Evolutionary conservation across 2,888 invertebrate genomes (phyloP).

Genomic region (Idaea dimidiata): DNA sequence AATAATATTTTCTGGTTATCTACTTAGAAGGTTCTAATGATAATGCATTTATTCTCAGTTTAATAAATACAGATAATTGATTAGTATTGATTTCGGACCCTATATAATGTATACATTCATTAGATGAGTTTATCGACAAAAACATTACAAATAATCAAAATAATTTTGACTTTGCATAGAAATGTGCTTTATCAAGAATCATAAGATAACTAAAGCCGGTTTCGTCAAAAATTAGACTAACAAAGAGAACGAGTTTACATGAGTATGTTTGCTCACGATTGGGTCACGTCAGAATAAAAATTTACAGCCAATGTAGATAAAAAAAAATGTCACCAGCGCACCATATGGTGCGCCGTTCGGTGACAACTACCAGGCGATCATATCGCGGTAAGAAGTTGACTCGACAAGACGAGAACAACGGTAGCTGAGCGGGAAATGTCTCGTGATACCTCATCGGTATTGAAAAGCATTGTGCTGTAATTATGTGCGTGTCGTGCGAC

Average conservation of each 20-base stretch:
- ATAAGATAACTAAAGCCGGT: background rate
- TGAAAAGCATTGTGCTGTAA: slow-evolving; percentile 28
- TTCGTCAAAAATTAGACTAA: slow-evolving; percentile 11
- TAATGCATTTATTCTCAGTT: background rate
- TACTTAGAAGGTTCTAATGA: too few relatives aligned
- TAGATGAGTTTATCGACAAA: slow-evolving; percentile 16
- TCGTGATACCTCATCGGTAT: slow-evolving; percentile 31
- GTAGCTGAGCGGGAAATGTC: slow-evolving; percentile 46
- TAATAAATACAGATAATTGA: background rate
- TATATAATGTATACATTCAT: too few relatives aligned
- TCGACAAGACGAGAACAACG: slow-evolving; percentile 45
- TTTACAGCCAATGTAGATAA: slow-evolving; percentile 21
- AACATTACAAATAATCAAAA: slow-evolving; percentile 37
- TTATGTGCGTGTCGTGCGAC: slow-evolving; percentile 21
- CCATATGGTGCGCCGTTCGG: slow-evolving; percentile 43
- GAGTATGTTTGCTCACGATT: slow-evolving; percentile 10
- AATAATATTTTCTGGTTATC: too few relatives aligned
- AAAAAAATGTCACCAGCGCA: slow-evolving; percentile 28
- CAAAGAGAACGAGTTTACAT: slow-evolving; percentile 22
- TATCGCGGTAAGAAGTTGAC: slow-evolving; percentile 48
- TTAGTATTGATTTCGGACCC: too few relatives aligned
- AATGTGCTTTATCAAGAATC: background rate
- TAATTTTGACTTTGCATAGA: background rate
- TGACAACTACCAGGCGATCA: slow-evolving; percentile 74
- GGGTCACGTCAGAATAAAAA: slow-evolving; percentile 18